These are phyloP conservation scores for Callorhinus ursinus DNA, from an alignment of 2,113 vertebrate genomes.

Conservation along the genomic window DNA sequence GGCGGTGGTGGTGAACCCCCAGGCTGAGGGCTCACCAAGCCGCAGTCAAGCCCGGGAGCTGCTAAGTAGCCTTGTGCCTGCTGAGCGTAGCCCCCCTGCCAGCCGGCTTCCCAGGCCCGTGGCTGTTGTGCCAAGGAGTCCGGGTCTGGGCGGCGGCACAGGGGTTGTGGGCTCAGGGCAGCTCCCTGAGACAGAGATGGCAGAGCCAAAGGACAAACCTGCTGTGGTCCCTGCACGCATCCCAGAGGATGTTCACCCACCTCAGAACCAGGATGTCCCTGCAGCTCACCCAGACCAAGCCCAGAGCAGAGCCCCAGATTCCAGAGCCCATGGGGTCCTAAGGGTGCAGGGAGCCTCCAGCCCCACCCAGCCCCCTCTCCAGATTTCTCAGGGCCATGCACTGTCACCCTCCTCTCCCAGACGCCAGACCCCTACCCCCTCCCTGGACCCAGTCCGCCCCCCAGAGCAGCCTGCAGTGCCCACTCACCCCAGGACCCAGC, in stretches of 20 bases:
- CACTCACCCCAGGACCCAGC: background rate
- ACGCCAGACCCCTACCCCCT: background rate
- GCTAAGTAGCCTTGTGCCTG: conserved; percentile 55
- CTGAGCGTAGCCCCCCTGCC: background rate
- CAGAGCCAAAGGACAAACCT: background rate
- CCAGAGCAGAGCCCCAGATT: background rate
- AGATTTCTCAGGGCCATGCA: background rate
- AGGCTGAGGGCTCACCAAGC: background rate
- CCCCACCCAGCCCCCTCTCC: background rate
- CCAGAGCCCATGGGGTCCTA: background rate
- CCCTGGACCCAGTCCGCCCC: background rate
- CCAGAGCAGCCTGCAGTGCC: background rate
- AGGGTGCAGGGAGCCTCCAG: background rate
- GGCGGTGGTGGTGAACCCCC: conserved; percentile 52
- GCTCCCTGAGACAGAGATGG: background rate
- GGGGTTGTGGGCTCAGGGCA: background rate
- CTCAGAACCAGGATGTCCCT: background rate
- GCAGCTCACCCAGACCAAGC: background rate
- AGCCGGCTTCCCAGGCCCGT: conserved; percentile 43
- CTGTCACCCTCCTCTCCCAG: conserved; percentile 6
- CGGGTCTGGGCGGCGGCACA: background rate
- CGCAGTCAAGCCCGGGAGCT: conserved; percentile 75
- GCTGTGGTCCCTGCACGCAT: background rate
- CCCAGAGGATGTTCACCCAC: background rate
- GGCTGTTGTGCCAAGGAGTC: background rate